phyloP scores from a whole-genome alignment of 1,140 invertebrate species.

The Brachionus angularis region DNA sequence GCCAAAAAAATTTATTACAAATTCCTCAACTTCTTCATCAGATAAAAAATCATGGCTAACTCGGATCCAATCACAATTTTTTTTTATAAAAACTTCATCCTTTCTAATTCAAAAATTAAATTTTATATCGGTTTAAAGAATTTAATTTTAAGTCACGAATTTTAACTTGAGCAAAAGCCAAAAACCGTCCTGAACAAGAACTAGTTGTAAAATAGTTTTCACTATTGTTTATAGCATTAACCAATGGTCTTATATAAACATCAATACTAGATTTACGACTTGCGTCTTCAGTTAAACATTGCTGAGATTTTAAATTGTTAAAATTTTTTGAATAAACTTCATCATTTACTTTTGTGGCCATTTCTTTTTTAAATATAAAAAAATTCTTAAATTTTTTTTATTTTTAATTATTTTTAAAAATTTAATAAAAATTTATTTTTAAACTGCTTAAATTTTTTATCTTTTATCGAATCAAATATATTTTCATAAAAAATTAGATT shows the following conservation, averaged over 20 bases:
- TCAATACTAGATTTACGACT: slow-evolving; percentile 40
- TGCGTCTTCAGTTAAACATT: slow-evolving; percentile 3
- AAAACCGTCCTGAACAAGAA: slow-evolving; percentile 38
- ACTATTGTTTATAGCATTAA: slow-evolving; percentile 32
- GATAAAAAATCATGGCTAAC: slow-evolving; percentile 25
- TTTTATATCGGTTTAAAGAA: not conserved
- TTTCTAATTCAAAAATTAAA: not conserved
- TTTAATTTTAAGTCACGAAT: not conserved
- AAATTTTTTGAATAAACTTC: not conserved
- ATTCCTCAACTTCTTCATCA: slow-evolving; percentile 4
- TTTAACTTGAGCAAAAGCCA: slow-evolving; percentile 29
- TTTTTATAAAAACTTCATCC: slow-evolving; percentile 23
- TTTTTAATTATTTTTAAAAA: no score
- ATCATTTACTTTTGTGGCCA: slow-evolving; percentile 9
- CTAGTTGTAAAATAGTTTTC: slow-evolving; percentile 42
- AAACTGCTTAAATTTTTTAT: no score
- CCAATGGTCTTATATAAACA: not conserved
- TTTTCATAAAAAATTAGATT: no score
- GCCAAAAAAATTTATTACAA: not conserved
- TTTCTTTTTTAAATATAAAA: not conserved
- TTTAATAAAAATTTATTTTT: no score
- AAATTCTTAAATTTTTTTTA: no score
- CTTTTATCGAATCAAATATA: no score
- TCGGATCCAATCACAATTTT: slow-evolving; percentile 39
- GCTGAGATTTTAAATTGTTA: not conserved